Base-by-base conservation (phyloP, 2,113 vertebrate species). In the Melanocharis versteri region DNA sequence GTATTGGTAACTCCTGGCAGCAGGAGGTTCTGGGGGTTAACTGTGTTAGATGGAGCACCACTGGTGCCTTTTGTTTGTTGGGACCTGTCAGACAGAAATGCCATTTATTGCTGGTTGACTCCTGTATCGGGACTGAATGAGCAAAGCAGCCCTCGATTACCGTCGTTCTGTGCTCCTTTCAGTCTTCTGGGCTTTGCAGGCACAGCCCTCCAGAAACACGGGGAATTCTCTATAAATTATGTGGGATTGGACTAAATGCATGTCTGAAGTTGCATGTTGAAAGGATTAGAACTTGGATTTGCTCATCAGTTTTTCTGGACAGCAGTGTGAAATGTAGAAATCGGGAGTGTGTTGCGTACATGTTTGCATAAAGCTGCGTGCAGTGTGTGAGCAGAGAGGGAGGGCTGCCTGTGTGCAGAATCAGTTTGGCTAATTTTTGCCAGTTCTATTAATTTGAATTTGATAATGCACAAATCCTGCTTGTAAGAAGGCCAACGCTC, bases 321-420 rank as follows among this genome's bases (percentile, higher is more conserved):
- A 35, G 12, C 26, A 17, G 14, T 33, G 14, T 26, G 23, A 39
- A 51, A 11, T 4, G 26, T 12, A 44, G 54, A 17, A 69, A 40
- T 35, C 9, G 1, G 68, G 45, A 77, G 28, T 1, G 4, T 6
- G 23, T 40, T 47, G 72, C 15, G 1, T 47, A 1, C 0, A 0
- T 11, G 30, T 47, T 53, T 39, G 56, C 48, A 7, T 35, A 8
- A 21, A 77, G 21, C 84, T 9, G 68, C 4, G 2, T 44, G 79
- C 45, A 2, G 20, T 1, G 28, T 9, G 42, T 28, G 68, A 62
- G 1, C 7, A 2, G 77, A 30, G 77, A 8, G 72, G 68, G 65
- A n/a, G 48, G 11, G 48, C 7, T 30, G 70, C 39, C 30, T 0
- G 47, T 2, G 40, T 37, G 65, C 48, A 16, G 47, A 57, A 31